These are phyloP conservation scores for Akabosia matsudoensis DNA, from an alignment of 1,140 invertebrate genomes.

Conservation along the genomic window DNA sequence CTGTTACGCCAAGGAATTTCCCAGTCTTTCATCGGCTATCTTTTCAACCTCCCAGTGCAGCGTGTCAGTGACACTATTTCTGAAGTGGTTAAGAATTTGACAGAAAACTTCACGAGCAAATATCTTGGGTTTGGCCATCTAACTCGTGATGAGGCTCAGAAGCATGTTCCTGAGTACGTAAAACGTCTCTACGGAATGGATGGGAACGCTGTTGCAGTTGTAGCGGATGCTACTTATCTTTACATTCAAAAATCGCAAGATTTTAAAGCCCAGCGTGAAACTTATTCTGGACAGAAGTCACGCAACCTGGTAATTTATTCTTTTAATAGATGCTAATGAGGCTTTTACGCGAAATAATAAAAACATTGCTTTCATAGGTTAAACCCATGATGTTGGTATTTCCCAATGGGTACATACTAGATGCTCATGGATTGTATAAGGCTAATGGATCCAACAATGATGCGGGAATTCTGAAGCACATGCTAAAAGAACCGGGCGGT, in stretches of 20 bases:
- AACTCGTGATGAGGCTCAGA: not conserved
- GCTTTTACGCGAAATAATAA: no score
- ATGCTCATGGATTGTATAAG: conserved; percentile 18
- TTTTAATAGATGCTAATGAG: no score
- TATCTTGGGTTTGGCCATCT: conserved; percentile 28
- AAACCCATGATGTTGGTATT: conserved; percentile 34
- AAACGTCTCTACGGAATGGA: not conserved
- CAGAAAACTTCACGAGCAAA: conserved; percentile 12
- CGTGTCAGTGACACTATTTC: conserved; percentile 17
- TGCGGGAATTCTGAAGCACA: conserved; percentile 25
- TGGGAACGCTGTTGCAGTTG: not conserved
- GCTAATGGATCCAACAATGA: conserved; percentile 30
- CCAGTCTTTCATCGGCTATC: not conserved
- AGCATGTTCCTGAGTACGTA: not conserved
- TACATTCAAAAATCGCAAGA: conserved; percentile 26
- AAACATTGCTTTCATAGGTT: no score
- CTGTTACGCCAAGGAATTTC: not conserved
- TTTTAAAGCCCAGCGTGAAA: not conserved
- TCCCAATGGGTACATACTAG: conserved; percentile 35
- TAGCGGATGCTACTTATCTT: conserved; percentile 35
- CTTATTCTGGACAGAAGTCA: conserved; percentile 31
- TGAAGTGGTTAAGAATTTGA: not conserved
- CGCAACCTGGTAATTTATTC: conserved; percentile 30
- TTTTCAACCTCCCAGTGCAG: not conserved
- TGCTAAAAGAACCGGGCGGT: not conserved